Conservation (phyloP, 2,113 vertebrate genomes). For the Paracanthobrama guichenoti region DNA sequence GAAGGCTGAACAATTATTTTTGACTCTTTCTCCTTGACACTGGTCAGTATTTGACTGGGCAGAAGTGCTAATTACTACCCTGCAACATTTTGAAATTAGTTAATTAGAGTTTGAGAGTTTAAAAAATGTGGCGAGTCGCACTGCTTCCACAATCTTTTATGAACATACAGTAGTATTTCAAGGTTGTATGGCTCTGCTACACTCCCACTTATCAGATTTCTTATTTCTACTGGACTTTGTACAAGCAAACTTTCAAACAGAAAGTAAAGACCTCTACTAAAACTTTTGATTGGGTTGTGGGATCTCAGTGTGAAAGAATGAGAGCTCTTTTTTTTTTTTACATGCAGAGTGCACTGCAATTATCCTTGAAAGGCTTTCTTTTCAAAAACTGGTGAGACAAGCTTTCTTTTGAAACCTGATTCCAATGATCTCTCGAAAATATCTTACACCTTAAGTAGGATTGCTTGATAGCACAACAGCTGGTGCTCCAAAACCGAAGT, state of each 20-base stretch:
- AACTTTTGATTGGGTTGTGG: slow-evolving; percentile 46
- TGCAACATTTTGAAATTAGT: slow-evolving; percentile 19
- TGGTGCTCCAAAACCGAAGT: background rate
- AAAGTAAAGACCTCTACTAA: slow-evolving; percentile 31
- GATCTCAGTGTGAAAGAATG: slow-evolving; percentile 32
- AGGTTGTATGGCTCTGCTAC: slow-evolving; percentile 29
- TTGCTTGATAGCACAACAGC: slow-evolving; percentile 13
- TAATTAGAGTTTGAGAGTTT: slow-evolving; percentile 5
- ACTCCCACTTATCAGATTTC: slow-evolving; percentile 37
- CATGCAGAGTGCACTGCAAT: slow-evolving; percentile 32
- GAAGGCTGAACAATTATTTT: slow-evolving; percentile 58
- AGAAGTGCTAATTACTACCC: slow-evolving; percentile 26
- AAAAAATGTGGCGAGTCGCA: background rate
- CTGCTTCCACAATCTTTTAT: slow-evolving; percentile 46
- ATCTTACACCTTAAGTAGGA: background rate
- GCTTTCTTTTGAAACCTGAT: slow-evolving; percentile 13
- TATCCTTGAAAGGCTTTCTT: slow-evolving; percentile 34
- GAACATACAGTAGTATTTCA: slow-evolving; percentile 31
- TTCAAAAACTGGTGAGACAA: slow-evolving; percentile 33
- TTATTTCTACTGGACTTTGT: slow-evolving; percentile 31
- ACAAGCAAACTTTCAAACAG: slow-evolving; percentile 39
- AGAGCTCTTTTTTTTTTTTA: slow-evolving; percentile 29
- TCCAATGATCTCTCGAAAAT: background rate
- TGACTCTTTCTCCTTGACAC: slow-evolving; percentile 53
- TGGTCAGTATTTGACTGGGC: slow-evolving; percentile 49